A percentile compares a stretch with the other conserved stretches of the same genome.
phyloP scores from a whole-genome alignment of 2,113 vertebrate species.

The Podiceps cristatus region DNA sequence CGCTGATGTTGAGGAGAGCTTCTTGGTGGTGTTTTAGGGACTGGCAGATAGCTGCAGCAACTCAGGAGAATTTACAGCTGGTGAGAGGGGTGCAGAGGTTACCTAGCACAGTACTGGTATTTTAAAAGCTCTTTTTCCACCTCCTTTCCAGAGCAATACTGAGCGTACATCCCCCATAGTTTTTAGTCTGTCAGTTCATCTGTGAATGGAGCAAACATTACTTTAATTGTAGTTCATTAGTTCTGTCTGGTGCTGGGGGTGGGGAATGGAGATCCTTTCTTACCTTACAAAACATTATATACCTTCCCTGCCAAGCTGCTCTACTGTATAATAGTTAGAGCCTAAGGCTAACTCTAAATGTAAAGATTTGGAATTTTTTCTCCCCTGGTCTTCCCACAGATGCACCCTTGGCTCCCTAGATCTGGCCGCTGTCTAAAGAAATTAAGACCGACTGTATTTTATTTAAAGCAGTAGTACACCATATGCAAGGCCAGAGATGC shows the following conservation, averaged over 20 bases:
- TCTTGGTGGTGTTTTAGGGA: background rate
- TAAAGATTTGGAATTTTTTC: background rate
- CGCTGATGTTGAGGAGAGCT: background rate
- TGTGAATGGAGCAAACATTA: background rate
- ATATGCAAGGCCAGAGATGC: slow-evolving; percentile 13
- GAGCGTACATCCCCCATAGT: background rate
- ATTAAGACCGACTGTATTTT: slow-evolving; percentile 24
- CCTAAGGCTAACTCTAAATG: background rate
- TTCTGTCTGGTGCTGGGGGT: slow-evolving; percentile 11
- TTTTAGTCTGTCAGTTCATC: slow-evolving; percentile 7
- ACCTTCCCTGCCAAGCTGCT: slow-evolving; percentile 8
- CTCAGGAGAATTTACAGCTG: background rate
- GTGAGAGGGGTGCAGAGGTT: background rate
- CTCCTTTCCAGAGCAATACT: background rate
- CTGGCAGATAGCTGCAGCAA: background rate
- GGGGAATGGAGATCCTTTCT: background rate
- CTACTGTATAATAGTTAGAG: background rate
- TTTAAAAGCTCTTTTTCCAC: background rate
- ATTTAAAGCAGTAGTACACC: slow-evolving; percentile 10
- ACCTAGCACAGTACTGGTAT: background rate
- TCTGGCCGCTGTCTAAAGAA: background rate
- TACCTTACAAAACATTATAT: background rate
- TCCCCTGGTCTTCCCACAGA: background rate
- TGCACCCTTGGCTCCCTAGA: background rate
- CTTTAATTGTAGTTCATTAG: slow-evolving; percentile 21